These are phyloP conservation scores for Galeruca laticollis DNA, from an alignment of 2,888 invertebrate species.

Conservation along the genomic window DNA sequence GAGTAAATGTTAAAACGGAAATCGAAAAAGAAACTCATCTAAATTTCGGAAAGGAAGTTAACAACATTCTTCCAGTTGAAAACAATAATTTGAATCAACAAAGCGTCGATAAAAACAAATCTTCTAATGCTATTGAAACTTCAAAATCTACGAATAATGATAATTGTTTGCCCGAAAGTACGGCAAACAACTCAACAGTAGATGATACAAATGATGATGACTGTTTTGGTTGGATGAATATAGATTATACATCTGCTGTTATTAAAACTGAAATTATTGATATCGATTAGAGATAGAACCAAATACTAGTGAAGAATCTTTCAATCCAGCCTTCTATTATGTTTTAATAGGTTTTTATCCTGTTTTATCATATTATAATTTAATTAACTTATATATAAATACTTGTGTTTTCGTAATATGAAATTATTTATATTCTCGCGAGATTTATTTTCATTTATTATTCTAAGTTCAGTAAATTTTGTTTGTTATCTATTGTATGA, in stretches of 20 bases:
- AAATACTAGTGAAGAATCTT: too few species aligned
- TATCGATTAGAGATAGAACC: neutral
- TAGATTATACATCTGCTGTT: neutral
- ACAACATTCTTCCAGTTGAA: neutral
- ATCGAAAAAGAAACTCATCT: neutral
- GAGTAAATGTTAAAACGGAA: neutral
- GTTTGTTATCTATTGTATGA: too few species aligned
- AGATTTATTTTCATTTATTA: neutral
- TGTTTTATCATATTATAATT: neutral
- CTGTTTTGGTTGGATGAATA: slow-evolving; percentile 8
- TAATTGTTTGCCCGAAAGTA: neutral
- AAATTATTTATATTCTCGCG: neutral
- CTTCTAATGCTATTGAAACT: too few species aligned
- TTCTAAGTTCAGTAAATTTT: too few species aligned
- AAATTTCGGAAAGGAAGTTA: neutral
- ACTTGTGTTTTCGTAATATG: neutral
- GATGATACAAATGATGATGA: slow-evolving; percentile 5
- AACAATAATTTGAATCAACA: neutral
- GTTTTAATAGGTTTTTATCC: neutral
- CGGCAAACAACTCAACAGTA: neutral
- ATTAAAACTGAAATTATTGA: slow-evolving; percentile 14
- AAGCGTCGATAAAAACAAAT: neutral
- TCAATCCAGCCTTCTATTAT: too few species aligned
- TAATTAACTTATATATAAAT: neutral
- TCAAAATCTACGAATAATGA: too few species aligned